Conservation (phyloP, 1,140 invertebrate species). For the Hylaeus anthracinus region DNA sequence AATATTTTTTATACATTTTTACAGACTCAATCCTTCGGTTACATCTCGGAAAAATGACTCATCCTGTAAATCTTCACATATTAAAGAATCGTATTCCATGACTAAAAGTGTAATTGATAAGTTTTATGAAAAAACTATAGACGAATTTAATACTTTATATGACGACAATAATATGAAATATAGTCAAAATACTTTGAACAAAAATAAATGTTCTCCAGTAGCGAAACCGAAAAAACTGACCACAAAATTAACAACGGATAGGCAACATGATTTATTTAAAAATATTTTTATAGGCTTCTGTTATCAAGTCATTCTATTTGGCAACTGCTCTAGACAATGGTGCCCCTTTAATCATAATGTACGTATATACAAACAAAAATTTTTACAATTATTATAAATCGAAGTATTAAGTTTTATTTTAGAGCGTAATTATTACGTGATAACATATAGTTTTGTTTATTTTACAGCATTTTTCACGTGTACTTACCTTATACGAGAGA, state of each 20-base stretch:
- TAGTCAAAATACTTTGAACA: background rate
- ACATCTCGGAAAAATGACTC: background rate
- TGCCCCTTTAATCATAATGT: constrained; percentile 36
- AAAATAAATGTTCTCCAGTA: background rate
- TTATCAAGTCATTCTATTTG: background rate
- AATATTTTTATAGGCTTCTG: constrained; percentile 4
- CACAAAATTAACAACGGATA: background rate
- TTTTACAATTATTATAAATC: background rate
- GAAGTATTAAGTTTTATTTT: no score
- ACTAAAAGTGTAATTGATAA: constrained; percentile 21
- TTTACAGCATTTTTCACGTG: background rate
- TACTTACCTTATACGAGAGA: background rate
- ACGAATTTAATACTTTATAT: constrained; percentile 35
- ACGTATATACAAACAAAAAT: constrained; percentile 29
- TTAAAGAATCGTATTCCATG: constrained; percentile 24
- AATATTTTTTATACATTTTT: constrained; percentile 12
- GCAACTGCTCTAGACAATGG: background rate
- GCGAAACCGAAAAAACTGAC: background rate
- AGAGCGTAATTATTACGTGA: background rate
- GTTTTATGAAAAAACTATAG: background rate
- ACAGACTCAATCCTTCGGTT: constrained; percentile 2
- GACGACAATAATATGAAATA: background rate
- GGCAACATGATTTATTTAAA: background rate
- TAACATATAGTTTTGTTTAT: constrained; percentile 7
- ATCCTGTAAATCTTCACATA: background rate